Evolutionary conservation across 30 jellyfish, hydroid and myxozoan genomes (phyloP).

Genomic region (Hydractinia echinata): DNA sequence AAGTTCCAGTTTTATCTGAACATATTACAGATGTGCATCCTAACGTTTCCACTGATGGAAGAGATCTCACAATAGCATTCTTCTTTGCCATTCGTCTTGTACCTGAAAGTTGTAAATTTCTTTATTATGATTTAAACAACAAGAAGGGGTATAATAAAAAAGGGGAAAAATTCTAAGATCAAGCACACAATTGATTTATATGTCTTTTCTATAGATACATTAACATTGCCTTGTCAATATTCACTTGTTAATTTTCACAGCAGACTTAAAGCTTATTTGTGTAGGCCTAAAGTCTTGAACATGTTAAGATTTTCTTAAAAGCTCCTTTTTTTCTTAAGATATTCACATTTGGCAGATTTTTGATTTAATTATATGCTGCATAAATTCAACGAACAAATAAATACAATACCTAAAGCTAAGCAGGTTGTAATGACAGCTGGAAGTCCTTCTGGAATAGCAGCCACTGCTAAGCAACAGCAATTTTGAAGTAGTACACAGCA

Average conservation of each 20-base stretch:
- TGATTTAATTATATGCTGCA: too few species aligned
- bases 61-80: conserved; percentile 93
- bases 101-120: conserved; percentile 36
- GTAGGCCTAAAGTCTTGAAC: too few species aligned
- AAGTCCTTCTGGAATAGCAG: conserved; percentile 99
- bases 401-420: conserved; percentile 67
- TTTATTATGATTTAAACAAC: neutral
- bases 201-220: too few species aligned
- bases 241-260: too few species aligned
- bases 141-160: neutral
- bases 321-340: too few species aligned
- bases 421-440: conserved; percentile 99
- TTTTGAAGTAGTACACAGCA: conserved; percentile 89
- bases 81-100: conserved; percentile 97
- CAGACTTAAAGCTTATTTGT: too few species aligned
- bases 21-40: conserved; percentile 97
- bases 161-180: too few species aligned
- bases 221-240: too few species aligned
- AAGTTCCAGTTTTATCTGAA: conserved; percentile 96
- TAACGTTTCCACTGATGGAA: conserved; percentile 96
- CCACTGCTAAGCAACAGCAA: conserved; percentile 99
- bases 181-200: too few species aligned
- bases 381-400: neutral
- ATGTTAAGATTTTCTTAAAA: too few species aligned
- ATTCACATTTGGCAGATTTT: too few species aligned